Evolutionary conservation across 2,797 vertebrate species (phyloP), one percentile per base, ranked within the genome.

Genomic region (Macroramphosus scolopax): DNA sequence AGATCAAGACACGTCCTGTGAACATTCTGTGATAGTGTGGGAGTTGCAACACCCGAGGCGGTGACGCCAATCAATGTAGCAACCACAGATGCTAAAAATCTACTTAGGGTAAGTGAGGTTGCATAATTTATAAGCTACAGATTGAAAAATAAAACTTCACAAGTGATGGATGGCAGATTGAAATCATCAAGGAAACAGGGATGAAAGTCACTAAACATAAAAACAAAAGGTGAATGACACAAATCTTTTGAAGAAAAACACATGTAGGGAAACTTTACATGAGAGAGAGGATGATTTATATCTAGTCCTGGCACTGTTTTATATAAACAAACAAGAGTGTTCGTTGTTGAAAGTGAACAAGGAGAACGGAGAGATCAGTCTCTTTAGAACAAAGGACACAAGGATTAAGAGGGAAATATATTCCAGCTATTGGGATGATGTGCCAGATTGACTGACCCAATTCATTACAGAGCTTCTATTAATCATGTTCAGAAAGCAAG

Each of bases 81-180:
- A n/a, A 51, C 34, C 45, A 26, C 1, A 33, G 17, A 61, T 28
- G 48, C 17, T 20, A 31, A 51, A 26, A 51, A 52, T 50, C 47
- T 59, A 72, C 71, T 67, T 54, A 49, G 73, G 61, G 66, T 59
- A 66, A 68, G 46, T 26, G 26, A 44, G 60, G 39, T 49, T 73
- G 39, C 1, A 1, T 40, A 50, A 61, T 6, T 51, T 38, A 34
- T 22, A 39, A 55, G 17, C 29, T 17, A 17, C 9, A 25, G 47
- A 65, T 67, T 71, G 59, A 70, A 69, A 64, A 50, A 35, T 48
- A 35, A 22, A 44, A n/a, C n/a, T n/a, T n/a, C n/a, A n/a, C 17
- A 3, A 15, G 20, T 51, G 44, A 68, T 33, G 20, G 35, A 10
- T 51, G 30, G 52, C 22, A 53, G 43, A 52, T 25, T 55, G 37